Evolutionary conservation across 2,797 vertebrate genomes (phyloP).

Genomic region (Chelmon rostratus): DNA sequence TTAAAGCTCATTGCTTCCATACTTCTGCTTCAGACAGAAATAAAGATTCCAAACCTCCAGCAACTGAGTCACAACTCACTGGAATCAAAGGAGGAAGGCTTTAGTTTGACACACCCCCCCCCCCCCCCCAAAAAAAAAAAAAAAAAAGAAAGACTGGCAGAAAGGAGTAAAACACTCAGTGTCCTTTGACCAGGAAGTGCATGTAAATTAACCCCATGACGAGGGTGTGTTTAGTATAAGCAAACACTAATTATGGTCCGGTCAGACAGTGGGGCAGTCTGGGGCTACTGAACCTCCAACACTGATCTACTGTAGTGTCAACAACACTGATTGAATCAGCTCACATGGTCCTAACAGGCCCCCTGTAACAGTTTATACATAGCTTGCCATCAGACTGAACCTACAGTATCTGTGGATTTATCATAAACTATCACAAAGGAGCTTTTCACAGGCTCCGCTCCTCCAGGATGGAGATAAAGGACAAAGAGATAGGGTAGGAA

Average conservation of each 20-base stretch:
- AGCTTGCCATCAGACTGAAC: conserved; percentile 70
- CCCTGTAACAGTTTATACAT: conserved; percentile 66
- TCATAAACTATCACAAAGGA: conserved; percentile 82
- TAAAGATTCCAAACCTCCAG: conserved; percentile 75
- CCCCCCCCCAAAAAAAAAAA: too few relatives aligned
- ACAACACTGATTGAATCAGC: conserved; percentile 81
- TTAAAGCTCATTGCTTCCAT: conserved; percentile 84
- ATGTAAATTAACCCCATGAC: conserved; percentile 79
- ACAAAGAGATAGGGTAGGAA: conserved; percentile 61
- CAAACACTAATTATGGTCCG: conserved; percentile 84
- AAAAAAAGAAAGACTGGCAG: conserved; percentile 19
- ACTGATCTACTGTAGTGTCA: conserved; percentile 83
- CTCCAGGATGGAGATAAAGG: conserved; percentile 77
- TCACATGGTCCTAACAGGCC: conserved; percentile 71
- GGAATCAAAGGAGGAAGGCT: conserved; percentile 71
- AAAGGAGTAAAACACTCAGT: conserved; percentile 48
- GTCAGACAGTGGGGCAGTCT: conserved; percentile 72
- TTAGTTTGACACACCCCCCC: conserved; percentile 56
- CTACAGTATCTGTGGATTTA: conserved; percentile 80
- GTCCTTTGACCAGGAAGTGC: conserved; percentile 83
- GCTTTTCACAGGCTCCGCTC: conserved; percentile 83
- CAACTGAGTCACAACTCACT: conserved; percentile 71
- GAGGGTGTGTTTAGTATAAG: conserved; percentile 83
- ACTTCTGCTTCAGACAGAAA: conserved; percentile 77
- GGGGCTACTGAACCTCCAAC: conserved; percentile 76